Percentiles rank a stretch among this genome's conserved stretches.
These are phyloP conservation scores for Columba janthina DNA, from an alignment of 2,113 vertebrate species.

Conservation along the genomic window DNA sequence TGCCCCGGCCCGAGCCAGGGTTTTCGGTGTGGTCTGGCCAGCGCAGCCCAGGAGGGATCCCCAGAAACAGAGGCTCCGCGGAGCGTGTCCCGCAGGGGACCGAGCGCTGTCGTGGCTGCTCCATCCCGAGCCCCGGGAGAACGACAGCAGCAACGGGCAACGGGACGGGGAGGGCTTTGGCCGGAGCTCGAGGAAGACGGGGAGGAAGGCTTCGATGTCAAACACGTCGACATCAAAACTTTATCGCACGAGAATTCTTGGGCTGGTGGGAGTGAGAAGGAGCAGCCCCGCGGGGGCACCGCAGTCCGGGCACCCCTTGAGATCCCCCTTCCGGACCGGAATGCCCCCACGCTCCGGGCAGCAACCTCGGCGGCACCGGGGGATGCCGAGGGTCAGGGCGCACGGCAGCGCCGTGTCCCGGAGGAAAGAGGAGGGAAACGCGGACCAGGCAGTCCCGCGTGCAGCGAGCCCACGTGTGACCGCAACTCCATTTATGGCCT, in stretches of 20 bases:
- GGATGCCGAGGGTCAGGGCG: too few species aligned
- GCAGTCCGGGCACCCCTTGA: neutral
- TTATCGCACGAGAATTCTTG: neutral
- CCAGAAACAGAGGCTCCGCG: neutral
- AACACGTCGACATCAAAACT: neutral
- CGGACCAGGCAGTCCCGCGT: neutral
- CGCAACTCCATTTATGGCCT: neutral
- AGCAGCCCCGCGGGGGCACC: too few species aligned
- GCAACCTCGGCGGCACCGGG: neutral
- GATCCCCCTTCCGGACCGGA: too few species aligned
- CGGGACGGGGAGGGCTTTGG: too few species aligned
- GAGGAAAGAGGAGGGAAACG: neutral
- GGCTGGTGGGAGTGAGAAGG: neutral
- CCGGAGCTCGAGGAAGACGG: neutral
- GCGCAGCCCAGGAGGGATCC: neutral
- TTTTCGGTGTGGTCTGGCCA: neutral
- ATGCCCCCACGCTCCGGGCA: too few species aligned
- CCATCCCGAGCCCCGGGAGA: neutral
- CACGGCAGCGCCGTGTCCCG: neutral
- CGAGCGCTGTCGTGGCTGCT: too few species aligned
- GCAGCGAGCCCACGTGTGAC: neutral
- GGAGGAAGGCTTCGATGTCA: neutral
- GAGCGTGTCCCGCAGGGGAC: neutral
- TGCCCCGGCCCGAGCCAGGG: too few species aligned
- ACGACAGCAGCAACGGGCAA: neutral